Percentiles rank a stretch among this genome's conserved stretches.
Conservation (phyloP, 2,113 vertebrate species). For the Melanotaenia duboulayi region DNA sequence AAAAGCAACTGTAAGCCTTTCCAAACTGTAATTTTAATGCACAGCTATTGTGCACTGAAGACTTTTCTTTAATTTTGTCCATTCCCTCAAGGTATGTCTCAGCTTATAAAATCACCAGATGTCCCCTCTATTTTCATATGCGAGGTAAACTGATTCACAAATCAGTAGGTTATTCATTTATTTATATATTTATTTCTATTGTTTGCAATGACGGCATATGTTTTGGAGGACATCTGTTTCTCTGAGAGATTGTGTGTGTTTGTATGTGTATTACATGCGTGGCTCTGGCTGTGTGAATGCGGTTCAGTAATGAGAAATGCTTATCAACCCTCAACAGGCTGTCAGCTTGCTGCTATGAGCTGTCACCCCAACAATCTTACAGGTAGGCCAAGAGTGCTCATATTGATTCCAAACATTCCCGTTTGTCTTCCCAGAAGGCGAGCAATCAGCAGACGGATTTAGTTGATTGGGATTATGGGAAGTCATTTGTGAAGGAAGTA, state of each 20-base stretch:
- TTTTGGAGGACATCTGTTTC: constrained; percentile 57
- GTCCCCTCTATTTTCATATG: constrained; percentile 36
- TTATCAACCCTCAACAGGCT: constrained; percentile 78
- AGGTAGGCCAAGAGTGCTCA: constrained; percentile 62
- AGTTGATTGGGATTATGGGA: constrained; percentile 65
- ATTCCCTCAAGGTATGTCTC: constrained; percentile 23
- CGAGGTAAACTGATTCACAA: constrained; percentile 41
- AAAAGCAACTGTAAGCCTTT: constrained; percentile 20
- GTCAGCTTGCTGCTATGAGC: constrained; percentile 63
- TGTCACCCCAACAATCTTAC: constrained; percentile 63
- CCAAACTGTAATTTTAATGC: constrained; percentile 28
- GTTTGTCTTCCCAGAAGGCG: constrained; percentile 49
- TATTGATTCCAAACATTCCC: constrained; percentile 56
- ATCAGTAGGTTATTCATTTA: constrained; percentile 2
- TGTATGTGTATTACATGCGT: constrained; percentile 30
- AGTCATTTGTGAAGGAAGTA: constrained; percentile 56
- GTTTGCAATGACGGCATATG: constrained; percentile 48
- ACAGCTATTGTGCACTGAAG: constrained; percentile 21
- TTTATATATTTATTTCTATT: constrained; percentile 68
- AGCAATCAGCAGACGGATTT: constrained; percentile 61
- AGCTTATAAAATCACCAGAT: constrained; percentile 37
- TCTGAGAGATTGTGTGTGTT: constrained; percentile 24
- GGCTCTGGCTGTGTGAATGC: constrained; percentile 50
- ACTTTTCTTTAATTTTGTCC: constrained; percentile 30
- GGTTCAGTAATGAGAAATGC: constrained; percentile 77